Base-by-base conservation (phyloP, 2,888 invertebrate species). In the Onthophagus sagittarius region DNA sequence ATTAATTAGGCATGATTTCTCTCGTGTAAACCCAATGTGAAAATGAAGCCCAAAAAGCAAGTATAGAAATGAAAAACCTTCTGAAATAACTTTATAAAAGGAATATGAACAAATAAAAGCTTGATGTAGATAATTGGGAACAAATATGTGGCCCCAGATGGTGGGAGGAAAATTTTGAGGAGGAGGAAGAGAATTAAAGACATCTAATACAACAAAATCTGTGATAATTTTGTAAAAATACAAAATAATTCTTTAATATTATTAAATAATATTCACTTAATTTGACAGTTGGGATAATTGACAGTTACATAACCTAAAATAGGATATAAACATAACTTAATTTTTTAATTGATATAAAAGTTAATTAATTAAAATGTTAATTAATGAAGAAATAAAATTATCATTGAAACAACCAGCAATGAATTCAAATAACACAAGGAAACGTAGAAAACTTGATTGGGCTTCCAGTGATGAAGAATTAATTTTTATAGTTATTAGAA, bases 401-500 rank as follows among this genome's bases (percentile, higher is more conserved):
- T 62, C 65, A 4, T 67, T 5, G 13, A 75, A 73, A 62, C 70
- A 83, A 4, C 81, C 84, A 0, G 81, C 84, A 15, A 84, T 83
- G 75, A 79, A 81, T 31, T 78, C 79, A 32, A 88, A 89, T 71
- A 92, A 91, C 81, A 92, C 90, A 80, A 92, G 90, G 82, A 90
- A 88, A 72, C 90, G 90, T 81, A 91, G 93, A 0, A 89, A 91
- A 81, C 93, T 94, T 23, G 94, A 94, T 83, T 94, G 93, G 23
- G 94, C 94, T 0, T 95, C 96, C 0, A 97, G 97, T 82, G 98
- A 97, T 84, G 97, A 97, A 84, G 96, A 97, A 84, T 88, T 96
- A 77, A 98, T 97, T 97, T 87, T 98, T 5, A 95, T 96, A 84
- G 97, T 97, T 6, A 94, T 98, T n/a, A 64, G 97, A 98, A 86